Evolutionary conservation across 2,888 invertebrate genomes (phyloP).

Genomic region (Brachynemurus nebulosus): DNA sequence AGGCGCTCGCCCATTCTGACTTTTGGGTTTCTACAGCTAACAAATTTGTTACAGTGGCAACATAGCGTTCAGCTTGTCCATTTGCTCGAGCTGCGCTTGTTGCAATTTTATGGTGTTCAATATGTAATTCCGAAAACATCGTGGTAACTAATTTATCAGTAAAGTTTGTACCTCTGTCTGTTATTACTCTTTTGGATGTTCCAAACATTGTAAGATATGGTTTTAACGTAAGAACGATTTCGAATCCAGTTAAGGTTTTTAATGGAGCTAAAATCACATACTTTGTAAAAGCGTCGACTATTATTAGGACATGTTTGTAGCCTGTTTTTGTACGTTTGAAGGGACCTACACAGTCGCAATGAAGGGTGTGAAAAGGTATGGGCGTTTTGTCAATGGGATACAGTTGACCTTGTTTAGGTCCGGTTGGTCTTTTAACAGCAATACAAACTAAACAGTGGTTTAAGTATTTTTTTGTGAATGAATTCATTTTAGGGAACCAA

Average conservation of each 20-base stretch:
- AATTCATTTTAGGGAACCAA: too few relatives aligned
- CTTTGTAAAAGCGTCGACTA: conserved; percentile 22
- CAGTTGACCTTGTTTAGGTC: too few relatives aligned
- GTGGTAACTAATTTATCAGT: conserved; percentile 12
- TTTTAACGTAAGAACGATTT: conserved; percentile 4
- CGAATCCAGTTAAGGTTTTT: conserved; percentile 22
- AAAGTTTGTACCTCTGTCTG: conserved; percentile 16
- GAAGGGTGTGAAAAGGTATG: conserved; percentile 23
- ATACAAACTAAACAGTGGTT: too few relatives aligned
- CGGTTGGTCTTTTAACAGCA: too few relatives aligned
- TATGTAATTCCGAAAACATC: conserved; percentile 13
- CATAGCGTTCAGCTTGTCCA: conserved; percentile 21
- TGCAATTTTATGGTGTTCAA: conserved; percentile 19
- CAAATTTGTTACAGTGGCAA: conserved; percentile 19
- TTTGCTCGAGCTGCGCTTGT: conserved; percentile 21
- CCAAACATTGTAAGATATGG: conserved; percentile 13
- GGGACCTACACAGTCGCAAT: too few relatives aligned
- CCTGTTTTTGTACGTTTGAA: too few relatives aligned
- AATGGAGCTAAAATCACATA: conserved; percentile 18
- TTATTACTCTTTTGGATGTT: conserved; percentile 9
- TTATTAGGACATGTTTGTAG: too few relatives aligned
- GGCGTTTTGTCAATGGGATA: conserved; percentile 23
- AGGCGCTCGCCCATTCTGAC: conserved; percentile 20
- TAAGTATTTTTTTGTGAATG: conserved; percentile 15
- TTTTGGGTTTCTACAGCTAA: conserved; percentile 17